These are phyloP conservation scores for Luscinia luscinia DNA, from an alignment of 2,797 vertebrate species.

Conservation along the genomic window DNA sequence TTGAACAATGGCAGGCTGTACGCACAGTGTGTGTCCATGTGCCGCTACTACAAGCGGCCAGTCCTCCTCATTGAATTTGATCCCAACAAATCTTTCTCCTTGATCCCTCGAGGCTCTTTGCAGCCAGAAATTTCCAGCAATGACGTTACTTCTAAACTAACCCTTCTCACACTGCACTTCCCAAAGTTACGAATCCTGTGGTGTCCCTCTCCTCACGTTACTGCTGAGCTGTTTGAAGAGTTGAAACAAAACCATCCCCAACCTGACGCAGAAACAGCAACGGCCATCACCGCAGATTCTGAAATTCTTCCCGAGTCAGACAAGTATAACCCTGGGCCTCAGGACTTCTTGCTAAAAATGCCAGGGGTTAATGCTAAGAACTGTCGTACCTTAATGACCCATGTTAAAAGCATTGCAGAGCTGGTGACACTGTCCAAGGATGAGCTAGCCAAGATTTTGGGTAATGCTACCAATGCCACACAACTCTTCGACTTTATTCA, in stretches of 20 bases:
- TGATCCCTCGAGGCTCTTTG: slow-evolving; percentile 84
- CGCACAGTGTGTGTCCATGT: slow-evolving; percentile 91
- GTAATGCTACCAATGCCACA: slow-evolving; percentile 81
- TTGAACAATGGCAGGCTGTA: slow-evolving; percentile 93
- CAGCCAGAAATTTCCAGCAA: slow-evolving; percentile 89
- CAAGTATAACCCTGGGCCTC: slow-evolving; percentile 91
- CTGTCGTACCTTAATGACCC: slow-evolving; percentile 83
- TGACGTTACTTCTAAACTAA: slow-evolving; percentile 91
- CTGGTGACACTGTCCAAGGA: slow-evolving; percentile 84
- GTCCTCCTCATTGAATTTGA: slow-evolving; percentile 96
- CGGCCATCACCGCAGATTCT: slow-evolving; percentile 88
- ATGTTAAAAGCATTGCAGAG: slow-evolving; percentile 85
- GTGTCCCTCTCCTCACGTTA: slow-evolving; percentile 92
- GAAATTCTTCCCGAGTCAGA: slow-evolving; percentile 86
- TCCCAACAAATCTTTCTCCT: slow-evolving; percentile 89
- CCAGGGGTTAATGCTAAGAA: slow-evolving; percentile 93
- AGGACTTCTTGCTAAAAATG: slow-evolving; percentile 95
- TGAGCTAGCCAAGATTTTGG: slow-evolving; percentile 81
- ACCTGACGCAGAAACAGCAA: slow-evolving; percentile 82
- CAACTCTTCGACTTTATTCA: slow-evolving; percentile 92
- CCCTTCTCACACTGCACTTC: slow-evolving; percentile 94
- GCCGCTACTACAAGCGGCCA: slow-evolving; percentile 90
- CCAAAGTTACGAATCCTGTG: slow-evolving; percentile 92
- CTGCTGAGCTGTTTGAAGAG: slow-evolving; percentile 91
- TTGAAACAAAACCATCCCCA: slow-evolving; percentile 86